Base-by-base conservation (phyloP, 2,797 vertebrate genomes). In the Hafferia zeledoni region DNA sequence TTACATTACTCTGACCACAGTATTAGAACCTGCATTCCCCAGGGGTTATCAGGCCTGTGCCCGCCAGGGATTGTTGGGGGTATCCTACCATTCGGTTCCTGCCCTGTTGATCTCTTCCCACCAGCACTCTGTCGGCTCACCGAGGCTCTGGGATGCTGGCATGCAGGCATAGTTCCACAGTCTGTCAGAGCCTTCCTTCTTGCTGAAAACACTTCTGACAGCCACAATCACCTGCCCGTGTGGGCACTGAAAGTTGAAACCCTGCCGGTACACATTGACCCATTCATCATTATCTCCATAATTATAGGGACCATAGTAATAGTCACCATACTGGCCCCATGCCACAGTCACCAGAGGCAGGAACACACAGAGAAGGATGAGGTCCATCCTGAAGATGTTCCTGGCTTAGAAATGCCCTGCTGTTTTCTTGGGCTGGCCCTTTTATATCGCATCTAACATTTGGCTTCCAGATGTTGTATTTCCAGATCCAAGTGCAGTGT, bases 41-140 rank as follows among this genome's bases (percentile, higher is more conserved):
- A 41, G 61, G 31, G 30, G 33, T 17, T 81, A 79, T 43, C n/a
- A 39, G 84, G 85, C 75, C 88, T 61, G 50, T 8, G 70, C 83
- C 93, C 81, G 79, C 39, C 17, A 5, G 89, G 94, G 74, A 7
- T 37, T 64, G 12, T 87, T 86, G 60, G 55, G 93, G 41, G 67
- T 90, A 16, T 98, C 99, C 97, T 98, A 99, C 99, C 99, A 99
- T 98, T 99, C 98, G 27, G 99, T 94, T 86, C 99, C 99, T 0
- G 98, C 99, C 65, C 98, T 98, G 97, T 98, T 99, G 98, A 99
- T 98, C 95, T 99, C 99, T 81, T 99, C 99, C 99, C 99, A 99
- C 99, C 99, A 99, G 98, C 99, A 99, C 96, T 99, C 99, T 11
- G 98, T 98, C 86, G 98, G 98, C 95, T 99, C 98, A 60, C 99